Evolutionary conservation across 1,140 invertebrate genomes (phyloP), one percentile per base, ranked within the genome.

Genomic region (Anastatus disparis): DNA sequence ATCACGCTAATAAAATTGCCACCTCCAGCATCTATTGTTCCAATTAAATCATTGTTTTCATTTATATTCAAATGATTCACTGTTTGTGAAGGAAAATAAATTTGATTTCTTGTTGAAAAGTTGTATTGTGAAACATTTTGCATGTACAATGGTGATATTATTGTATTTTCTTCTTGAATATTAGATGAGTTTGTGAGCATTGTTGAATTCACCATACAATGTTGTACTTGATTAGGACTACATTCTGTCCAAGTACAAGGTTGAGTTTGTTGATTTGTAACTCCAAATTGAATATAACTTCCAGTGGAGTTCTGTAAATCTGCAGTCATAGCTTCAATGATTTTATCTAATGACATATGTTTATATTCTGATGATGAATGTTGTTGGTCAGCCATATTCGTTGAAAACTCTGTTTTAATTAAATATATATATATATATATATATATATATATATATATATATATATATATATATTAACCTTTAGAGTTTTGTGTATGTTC

Each of bases 241-340:
- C 84, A 86, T 46, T 85, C 81, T 7, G 79, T 72, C 86, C 85
- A 87, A 63, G 75, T 81, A 59, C 76, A 79, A 20, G 84, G 71
- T 3, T 78, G 72, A 6, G 79, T 46, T 72, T 84, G 82, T 65
- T 83, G 84, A 26, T 85, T 81, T 22, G 86, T 81, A 63, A 87
- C 84, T 15, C 87, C 87, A 58, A 90, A 86, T 35, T 88, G 87
- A 15, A 87, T 85, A 72, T 89, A 90, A 74, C 88, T 88, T 27
- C 88, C 89, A 62, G 88, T 87, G 24, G 85, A 84, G 79, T 79
- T 87, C 72, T 89, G 87, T 35, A 88, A 84, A 75, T 90, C 89
- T 29, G 89, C 87, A 22, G 89, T 89, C 86, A 90, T 89, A 61
- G 89, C 87, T 69, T 89, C 87, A 26, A 90, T 90, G 61, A 90